Evolutionary conservation across 1,140 invertebrate species (phyloP).

Genomic region (Cryptotermes secundus): DNA sequence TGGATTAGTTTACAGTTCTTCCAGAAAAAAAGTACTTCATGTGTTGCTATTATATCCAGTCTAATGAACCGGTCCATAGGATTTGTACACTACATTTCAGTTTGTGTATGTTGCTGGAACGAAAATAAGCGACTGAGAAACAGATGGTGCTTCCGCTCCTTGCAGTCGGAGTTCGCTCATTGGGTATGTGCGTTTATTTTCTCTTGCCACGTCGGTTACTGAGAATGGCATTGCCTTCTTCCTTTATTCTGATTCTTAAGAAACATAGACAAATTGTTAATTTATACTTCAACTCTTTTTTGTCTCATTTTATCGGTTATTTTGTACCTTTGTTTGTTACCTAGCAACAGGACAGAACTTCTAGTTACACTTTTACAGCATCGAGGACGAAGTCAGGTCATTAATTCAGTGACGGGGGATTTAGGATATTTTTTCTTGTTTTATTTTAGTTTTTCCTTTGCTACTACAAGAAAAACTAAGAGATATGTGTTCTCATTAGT

Average conservation of each 20-base stretch:
- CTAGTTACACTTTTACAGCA: neutral
- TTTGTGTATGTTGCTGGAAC: neutral
- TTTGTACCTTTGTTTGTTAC: neutral
- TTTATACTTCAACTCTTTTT: neutral
- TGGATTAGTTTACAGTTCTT: too few relatives aligned
- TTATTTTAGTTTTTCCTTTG: neutral
- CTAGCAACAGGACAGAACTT: neutral
- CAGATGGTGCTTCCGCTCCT: neutral
- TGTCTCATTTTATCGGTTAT: neutral
- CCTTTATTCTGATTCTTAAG: neutral
- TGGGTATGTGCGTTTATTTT: neutral
- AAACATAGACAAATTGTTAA: neutral
- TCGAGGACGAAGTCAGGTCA: neutral
- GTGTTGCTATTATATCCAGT: too few relatives aligned
- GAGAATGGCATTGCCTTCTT: neutral
- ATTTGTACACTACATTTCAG: too few relatives aligned
- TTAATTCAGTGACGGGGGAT: neutral
- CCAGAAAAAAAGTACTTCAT: too few relatives aligned
- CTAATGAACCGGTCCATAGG: too few relatives aligned
- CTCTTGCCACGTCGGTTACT: neutral
- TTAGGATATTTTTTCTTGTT: neutral
- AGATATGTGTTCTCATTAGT: constrained; percentile 19
- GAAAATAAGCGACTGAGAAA: neutral
- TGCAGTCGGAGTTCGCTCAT: neutral
- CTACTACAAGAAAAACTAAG: neutral